Evolutionary conservation across 2,797 vertebrate species (phyloP).

Genomic region (Yasuhikotakia modesta): DNA sequence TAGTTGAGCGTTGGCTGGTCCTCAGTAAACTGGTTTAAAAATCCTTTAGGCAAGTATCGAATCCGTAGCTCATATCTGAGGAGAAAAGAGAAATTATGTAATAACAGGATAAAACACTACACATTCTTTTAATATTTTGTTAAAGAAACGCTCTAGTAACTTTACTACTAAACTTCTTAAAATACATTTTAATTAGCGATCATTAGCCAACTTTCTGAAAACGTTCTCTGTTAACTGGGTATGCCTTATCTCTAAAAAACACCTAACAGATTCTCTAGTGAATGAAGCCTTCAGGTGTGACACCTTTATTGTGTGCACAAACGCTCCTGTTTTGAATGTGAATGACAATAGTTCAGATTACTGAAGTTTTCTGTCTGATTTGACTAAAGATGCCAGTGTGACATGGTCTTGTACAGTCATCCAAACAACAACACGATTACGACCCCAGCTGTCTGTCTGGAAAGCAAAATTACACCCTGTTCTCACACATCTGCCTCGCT

Average conservation of each 20-base stretch:
- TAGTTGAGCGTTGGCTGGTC: slow-evolving; percentile 98
- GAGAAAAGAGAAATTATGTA: slow-evolving; percentile 47
- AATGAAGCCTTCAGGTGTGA: not conserved
- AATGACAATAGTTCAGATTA: not conserved
- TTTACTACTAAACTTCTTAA: too few species aligned
- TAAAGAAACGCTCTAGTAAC: too few species aligned
- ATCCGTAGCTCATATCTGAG: slow-evolving; percentile 94
- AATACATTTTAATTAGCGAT: too few species aligned
- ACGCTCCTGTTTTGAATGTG: slow-evolving; percentile 20
- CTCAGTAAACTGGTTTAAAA: slow-evolving; percentile 94
- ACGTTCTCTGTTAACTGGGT: too few species aligned
- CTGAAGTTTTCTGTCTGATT: slow-evolving; percentile 37
- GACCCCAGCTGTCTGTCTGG: slow-evolving; percentile 40
- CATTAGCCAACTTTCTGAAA: too few species aligned
- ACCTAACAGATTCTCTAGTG: not conserved
- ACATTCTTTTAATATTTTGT: too few species aligned
- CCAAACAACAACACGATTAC: slow-evolving; percentile 41
- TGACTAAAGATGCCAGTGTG: slow-evolving; percentile 45
- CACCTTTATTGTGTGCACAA: slow-evolving; percentile 13
- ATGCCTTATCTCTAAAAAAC: not conserved
- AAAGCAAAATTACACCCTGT: slow-evolving; percentile 39
- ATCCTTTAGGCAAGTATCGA: slow-evolving; percentile 97
- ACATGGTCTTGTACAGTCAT: slow-evolving; percentile 36
- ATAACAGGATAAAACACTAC: not conserved
- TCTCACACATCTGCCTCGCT: slow-evolving; percentile 44